A percentile compares a stretch with the other conserved stretches of the same genome.
These are phyloP conservation scores for Cyphomyrus plagiostoma DNA, from an alignment of 2,113 vertebrate genomes.

Conservation along the genomic window DNA sequence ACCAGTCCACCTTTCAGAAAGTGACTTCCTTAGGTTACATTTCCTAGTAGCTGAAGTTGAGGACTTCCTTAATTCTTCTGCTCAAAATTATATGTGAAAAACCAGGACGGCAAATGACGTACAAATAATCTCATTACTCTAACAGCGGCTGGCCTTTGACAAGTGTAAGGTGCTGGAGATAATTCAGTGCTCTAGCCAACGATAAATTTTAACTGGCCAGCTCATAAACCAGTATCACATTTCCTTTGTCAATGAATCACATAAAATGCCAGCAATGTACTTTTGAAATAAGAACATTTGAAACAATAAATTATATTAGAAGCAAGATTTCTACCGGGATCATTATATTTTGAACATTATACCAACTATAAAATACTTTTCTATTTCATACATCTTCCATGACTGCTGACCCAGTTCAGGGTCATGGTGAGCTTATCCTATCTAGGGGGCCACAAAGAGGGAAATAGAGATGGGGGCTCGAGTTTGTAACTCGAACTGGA, in stretches of 20 bases:
- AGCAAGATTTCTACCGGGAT: not conserved
- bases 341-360: not conserved
- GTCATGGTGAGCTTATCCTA: not conserved
- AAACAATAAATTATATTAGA: not conserved
- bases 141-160: not conserved
- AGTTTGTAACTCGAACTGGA: not conserved
- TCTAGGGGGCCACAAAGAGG: not conserved
- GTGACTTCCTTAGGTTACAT: not conserved
- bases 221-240: slow-evolving; percentile 2
- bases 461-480: not conserved
- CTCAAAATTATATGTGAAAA: not conserved
- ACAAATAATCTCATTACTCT: not conserved
- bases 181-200: not conserved
- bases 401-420: not conserved
- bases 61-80: not conserved
- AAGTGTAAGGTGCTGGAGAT: not conserved
- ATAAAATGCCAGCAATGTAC: not conserved
- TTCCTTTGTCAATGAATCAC: not conserved
- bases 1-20: not conserved
- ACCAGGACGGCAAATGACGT: not conserved
- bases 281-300: slow-evolving; percentile 5
- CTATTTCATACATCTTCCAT: not conserved
- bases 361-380: not conserved
- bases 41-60: not conserved
- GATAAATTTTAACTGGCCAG: not conserved